A percentile compares a stretch with the other conserved stretches of the same genome.
Evolutionary conservation across 2,888 invertebrate genomes (phyloP).

Genomic region (Caenorhabditis sp.): DNA sequence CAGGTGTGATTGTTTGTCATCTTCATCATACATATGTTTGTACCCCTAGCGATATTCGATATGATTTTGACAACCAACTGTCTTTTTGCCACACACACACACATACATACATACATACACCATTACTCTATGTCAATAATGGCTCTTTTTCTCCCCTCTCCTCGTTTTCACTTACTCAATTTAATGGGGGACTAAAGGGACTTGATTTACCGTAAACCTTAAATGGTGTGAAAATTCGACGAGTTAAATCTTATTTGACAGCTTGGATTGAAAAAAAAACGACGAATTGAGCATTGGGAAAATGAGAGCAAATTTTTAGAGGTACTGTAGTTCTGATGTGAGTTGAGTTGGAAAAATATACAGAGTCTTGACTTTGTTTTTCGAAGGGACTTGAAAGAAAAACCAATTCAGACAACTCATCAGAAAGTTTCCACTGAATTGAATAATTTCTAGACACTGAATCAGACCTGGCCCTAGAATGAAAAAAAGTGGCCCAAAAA

Average conservation of each 20-base stretch:
- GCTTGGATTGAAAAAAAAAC: background rate
- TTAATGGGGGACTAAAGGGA: background rate
- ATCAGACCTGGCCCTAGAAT: no score
- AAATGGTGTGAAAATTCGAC: background rate
- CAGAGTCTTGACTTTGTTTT: no score
- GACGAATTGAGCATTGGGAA: background rate
- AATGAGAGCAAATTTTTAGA: background rate
- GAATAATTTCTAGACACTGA: no score
- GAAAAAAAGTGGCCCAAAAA: no score
- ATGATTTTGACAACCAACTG: background rate
- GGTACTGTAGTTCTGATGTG: no score
- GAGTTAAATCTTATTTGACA: background rate
- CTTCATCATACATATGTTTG: background rate
- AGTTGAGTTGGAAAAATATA: no score
- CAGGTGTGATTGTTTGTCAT: conserved; percentile 1
- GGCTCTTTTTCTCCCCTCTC: background rate
- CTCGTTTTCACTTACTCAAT: background rate
- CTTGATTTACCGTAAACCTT: background rate
- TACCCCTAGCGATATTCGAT: background rate
- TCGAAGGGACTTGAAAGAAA: no score
- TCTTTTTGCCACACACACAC: background rate
- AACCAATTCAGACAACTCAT: no score
- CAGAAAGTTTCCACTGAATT: no score
- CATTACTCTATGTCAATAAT: background rate
- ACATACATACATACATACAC: no score